These are phyloP conservation scores for Neogobius melanostomus DNA, from an alignment of 2,113 vertebrate species.

Conservation along the genomic window DNA sequence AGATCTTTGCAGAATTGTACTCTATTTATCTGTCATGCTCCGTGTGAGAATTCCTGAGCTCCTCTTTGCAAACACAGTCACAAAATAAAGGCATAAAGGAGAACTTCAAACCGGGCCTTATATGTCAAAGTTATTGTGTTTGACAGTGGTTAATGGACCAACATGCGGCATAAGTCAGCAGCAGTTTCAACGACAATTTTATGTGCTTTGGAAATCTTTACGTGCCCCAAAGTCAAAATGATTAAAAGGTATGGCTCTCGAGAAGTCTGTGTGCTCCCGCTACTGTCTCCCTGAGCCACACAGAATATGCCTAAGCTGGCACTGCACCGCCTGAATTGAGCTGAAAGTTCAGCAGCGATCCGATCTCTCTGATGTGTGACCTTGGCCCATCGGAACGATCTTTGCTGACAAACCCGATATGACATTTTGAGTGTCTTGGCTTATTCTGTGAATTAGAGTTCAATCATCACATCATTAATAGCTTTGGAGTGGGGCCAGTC, in stretches of 20 bases:
- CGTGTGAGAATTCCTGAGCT: slow-evolving; percentile 42
- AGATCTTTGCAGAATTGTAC: slow-evolving; percentile 42
- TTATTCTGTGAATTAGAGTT: slow-evolving; percentile 90
- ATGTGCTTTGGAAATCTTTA: slow-evolving; percentile 38
- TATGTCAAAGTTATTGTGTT: slow-evolving; percentile 26
- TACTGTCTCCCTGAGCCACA: slow-evolving; percentile 7
- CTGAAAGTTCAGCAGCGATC: slow-evolving; percentile 27
- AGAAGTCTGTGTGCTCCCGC: slow-evolving; percentile 4
- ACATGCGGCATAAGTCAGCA: slow-evolving; percentile 32
- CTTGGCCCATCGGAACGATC: slow-evolving; percentile 82
- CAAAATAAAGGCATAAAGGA: slow-evolving; percentile 12
- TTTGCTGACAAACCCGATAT: slow-evolving; percentile 87
- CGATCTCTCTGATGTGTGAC: slow-evolving; percentile 76
- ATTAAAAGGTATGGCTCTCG: slow-evolving; percentile 22
- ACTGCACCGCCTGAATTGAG: slow-evolving; percentile 10
- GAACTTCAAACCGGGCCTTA: slow-evolving; percentile 13
- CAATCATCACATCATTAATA: slow-evolving; percentile 93
- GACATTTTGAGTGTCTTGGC: slow-evolving; percentile 92
- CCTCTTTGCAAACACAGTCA: slow-evolving; percentile 2
- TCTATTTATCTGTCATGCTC: slow-evolving; percentile 50
- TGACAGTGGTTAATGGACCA: slow-evolving; percentile 43
- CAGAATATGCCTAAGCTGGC: neutral
- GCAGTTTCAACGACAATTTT: slow-evolving; percentile 47
- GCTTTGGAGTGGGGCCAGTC: slow-evolving; percentile 91
- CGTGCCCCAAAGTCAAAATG: slow-evolving; percentile 11